These are phyloP conservation scores for Oxyteleia sp. DNA, from an alignment of 2,888 invertebrate genomes.

Conservation along the genomic window DNA sequence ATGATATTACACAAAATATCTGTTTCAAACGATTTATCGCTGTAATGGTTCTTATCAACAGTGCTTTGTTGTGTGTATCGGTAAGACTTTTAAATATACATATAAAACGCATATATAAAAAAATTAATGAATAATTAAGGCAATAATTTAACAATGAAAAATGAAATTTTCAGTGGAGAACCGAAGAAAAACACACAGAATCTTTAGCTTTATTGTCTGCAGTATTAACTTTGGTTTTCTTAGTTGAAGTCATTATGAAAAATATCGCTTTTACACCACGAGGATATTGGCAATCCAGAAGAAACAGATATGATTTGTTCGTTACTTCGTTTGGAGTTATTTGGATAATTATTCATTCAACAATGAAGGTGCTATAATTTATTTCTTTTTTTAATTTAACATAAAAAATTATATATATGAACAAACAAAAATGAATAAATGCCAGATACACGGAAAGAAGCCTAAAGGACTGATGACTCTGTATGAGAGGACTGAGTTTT, in stretches of 20 bases:
- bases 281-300: conserved; percentile 99
- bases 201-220: conserved; percentile 95
- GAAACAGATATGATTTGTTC: conserved; percentile 98
- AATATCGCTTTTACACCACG: conserved; percentile 98
- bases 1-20: conserved; percentile 99
- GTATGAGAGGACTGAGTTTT: too few species aligned
- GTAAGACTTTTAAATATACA: conserved; percentile 89
- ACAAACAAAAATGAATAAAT: too few species aligned
- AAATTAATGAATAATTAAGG: too few species aligned
- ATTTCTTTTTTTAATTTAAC: too few species aligned
- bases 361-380: conserved; percentile 90
- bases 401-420: conserved; percentile 13
- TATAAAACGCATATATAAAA: too few species aligned
- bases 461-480: too few species aligned
- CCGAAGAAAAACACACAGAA: conserved; percentile 93
- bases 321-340: conserved; percentile 98
- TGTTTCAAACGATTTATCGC: conserved; percentile 98
- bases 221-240: conserved; percentile 96
- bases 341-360: conserved; percentile 98
- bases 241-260: conserved; percentile 98
- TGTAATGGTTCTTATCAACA: conserved; percentile 97
- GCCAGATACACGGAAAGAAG: too few species aligned
- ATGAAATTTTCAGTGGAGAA: conserved; percentile 92
- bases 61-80: conserved; percentile 95
- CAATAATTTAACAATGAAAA: conserved; percentile 8